Evolutionary conservation across 2,888 invertebrate genomes (phyloP).

Genomic region (Oegoconia quadripuncta): DNA sequence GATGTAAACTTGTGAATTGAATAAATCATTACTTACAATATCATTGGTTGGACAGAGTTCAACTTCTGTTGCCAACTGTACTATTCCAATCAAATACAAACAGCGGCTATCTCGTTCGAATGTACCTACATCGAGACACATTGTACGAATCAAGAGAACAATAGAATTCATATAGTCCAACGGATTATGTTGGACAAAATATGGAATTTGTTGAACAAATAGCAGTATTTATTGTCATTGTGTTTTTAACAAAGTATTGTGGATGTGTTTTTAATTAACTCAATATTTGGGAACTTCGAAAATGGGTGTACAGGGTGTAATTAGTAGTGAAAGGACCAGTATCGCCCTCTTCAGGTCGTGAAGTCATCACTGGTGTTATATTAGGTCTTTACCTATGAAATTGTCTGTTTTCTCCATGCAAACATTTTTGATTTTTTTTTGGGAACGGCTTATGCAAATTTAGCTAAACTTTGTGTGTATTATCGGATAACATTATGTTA

Average conservation of each 20-base stretch:
- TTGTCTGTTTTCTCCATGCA: too few species aligned
- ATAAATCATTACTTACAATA: neutral
- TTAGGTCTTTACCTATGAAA: too few species aligned
- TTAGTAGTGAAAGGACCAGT: neutral
- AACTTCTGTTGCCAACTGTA: conserved; percentile 7
- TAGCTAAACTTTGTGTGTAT: too few species aligned
- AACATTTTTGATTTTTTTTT: too few species aligned
- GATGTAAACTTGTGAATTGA: too few species aligned
- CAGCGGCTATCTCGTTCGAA: conserved; percentile 8
- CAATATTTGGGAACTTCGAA: neutral
- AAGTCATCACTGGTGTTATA: too few species aligned
- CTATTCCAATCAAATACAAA: conserved; percentile 24
- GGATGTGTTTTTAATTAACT: conserved; percentile 10
- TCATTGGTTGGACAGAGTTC: neutral
- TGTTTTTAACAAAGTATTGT: conserved; percentile 11
- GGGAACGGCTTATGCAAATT: too few species aligned
- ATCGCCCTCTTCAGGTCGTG: too few species aligned
- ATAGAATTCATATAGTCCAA: conserved; percentile 2
- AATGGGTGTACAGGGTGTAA: too few species aligned
- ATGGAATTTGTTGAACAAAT: conserved; percentile 24
- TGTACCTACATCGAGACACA: conserved; percentile 1
- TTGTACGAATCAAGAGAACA: conserved; percentile 2
- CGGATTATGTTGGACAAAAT: conserved; percentile 20
- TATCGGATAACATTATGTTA: too few species aligned
- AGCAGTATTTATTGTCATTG: conserved; percentile 16